These are phyloP conservation scores for Lepidothrix coronata DNA, from an alignment of 2,113 vertebrate species.

Conservation along the genomic window DNA sequence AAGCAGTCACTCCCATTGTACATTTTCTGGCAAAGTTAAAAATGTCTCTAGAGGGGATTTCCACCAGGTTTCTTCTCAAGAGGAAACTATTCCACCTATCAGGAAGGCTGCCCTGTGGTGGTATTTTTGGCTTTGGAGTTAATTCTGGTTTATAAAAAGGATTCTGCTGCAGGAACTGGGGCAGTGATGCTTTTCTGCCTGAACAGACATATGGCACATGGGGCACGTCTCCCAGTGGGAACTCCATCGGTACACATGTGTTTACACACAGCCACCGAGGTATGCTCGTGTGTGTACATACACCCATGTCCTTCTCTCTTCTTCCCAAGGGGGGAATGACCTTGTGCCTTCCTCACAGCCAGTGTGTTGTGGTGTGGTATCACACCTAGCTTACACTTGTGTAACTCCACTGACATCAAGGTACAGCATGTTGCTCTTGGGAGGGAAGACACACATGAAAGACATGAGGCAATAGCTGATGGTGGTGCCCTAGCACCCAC, in stretches of 20 bases:
- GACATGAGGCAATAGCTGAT: not conserved
- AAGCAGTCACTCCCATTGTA: constrained; percentile 33
- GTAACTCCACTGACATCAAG: not conserved
- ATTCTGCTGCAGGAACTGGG: not conserved
- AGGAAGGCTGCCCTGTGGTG: not conserved
- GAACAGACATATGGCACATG: not conserved
- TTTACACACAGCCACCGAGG: not conserved
- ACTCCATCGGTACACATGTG: not conserved
- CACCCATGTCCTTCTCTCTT: not conserved
- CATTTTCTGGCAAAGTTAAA: constrained; percentile 24
- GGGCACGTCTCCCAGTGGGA: constrained; percentile 17
- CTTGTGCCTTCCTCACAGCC: not conserved
- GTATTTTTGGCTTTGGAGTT: constrained; percentile 2
- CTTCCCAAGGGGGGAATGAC: not conserved
- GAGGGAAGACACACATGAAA: not conserved
- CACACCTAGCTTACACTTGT: not conserved
- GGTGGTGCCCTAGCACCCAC: not conserved
- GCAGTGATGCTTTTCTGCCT: not conserved
- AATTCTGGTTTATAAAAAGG: not conserved
- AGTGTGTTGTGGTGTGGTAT: not conserved
- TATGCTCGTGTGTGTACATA: not conserved
- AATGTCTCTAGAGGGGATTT: constrained; percentile 61
- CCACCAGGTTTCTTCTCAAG: constrained; percentile 30
- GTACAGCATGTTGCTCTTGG: not conserved
- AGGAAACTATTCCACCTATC: constrained; percentile 58